Percentiles rank a stretch among this genome's conserved stretches.
Evolutionary conservation across 2,113 vertebrate genomes (phyloP).

Genomic region (Dicentrarchus labrax): DNA sequence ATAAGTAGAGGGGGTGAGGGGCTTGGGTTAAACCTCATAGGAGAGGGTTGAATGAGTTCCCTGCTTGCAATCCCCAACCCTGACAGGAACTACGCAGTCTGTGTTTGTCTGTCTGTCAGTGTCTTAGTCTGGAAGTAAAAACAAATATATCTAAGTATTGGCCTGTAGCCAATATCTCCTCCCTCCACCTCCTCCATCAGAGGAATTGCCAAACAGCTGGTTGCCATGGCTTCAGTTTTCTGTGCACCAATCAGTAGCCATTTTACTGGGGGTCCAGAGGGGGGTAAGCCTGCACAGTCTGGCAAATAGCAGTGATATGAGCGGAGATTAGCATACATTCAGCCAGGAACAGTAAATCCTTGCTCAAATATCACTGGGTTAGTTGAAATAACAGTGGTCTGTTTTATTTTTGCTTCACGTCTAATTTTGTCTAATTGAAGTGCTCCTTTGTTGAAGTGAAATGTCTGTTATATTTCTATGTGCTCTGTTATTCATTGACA

Average conservation of each 20-base stretch:
- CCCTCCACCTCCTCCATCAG: slow-evolving; percentile 42
- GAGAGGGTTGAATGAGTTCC: neutral
- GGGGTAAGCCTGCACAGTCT: slow-evolving; percentile 47
- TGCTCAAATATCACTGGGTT: slow-evolving; percentile 41
- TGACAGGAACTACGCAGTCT: slow-evolving; percentile 11
- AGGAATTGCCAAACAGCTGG: slow-evolving; percentile 77
- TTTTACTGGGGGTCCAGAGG: slow-evolving; percentile 53
- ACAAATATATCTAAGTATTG: no score
- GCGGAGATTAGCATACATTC: slow-evolving; percentile 69
- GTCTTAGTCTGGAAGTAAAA: slow-evolving; percentile 1
- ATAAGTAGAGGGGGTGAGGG: slow-evolving; percentile 5
- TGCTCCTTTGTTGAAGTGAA: neutral
- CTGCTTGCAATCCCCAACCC: neutral
- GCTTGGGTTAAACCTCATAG: slow-evolving; percentile 9
- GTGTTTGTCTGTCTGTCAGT: slow-evolving; percentile 35
- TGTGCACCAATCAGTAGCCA: slow-evolving; percentile 61
- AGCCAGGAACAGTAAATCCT: slow-evolving; percentile 48
- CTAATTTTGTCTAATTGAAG: neutral
- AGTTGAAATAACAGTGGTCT: slow-evolving; percentile 5
- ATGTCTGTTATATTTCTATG: neutral
- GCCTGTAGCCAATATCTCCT: slow-evolving; percentile 26
- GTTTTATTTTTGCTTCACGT: neutral
- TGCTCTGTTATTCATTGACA: neutral
- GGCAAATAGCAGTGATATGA: slow-evolving; percentile 57
- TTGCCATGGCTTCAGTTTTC: slow-evolving; percentile 75